Conservation (phyloP, 1,140 invertebrate species). For the Drosophila navojoa region DNA sequence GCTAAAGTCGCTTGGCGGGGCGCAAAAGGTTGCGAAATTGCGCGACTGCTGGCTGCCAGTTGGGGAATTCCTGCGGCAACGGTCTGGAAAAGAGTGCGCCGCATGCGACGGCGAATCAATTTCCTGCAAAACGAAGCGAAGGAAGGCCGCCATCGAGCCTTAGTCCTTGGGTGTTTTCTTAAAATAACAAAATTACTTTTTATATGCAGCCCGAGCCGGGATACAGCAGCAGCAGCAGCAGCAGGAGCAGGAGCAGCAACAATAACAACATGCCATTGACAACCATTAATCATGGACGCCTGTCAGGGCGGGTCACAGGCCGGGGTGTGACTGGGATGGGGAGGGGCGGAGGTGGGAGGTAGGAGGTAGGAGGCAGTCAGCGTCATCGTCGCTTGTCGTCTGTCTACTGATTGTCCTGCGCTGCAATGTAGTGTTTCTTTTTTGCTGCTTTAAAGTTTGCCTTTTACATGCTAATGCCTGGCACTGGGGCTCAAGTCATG, state of each 20-base stretch:
- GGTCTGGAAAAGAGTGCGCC: conserved; percentile 62
- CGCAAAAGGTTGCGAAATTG: conserved; percentile 79
- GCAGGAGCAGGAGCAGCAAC: conserved; percentile 23
- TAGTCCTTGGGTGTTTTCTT: conserved; percentile 67
- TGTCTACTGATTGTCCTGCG: conserved; percentile 65
- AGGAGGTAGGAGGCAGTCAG: background rate
- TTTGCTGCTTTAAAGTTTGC: conserved; percentile 59
- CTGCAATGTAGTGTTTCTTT: conserved; percentile 54
- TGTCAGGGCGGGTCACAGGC: conserved; percentile 73
- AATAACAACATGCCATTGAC: conserved; percentile 77
- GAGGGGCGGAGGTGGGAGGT: background rate
- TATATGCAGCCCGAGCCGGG: conserved; percentile 60
- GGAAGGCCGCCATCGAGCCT: conserved; percentile 34
- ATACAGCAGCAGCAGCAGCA: conserved; percentile 15
- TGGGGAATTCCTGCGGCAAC: conserved; percentile 77
- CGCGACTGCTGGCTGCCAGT: conserved; percentile 47
- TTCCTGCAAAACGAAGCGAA: conserved; percentile 53
- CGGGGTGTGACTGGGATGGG: conserved; percentile 23
- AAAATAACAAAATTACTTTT: conserved; percentile 83
- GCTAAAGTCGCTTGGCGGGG: conserved; percentile 48
- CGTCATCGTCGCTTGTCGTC: conserved; percentile 9
- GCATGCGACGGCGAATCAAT: conserved; percentile 71
- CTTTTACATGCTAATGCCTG: conserved; percentile 77
- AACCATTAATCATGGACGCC: conserved; percentile 83
- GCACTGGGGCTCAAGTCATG: conserved; percentile 73